Conservation (phyloP, 2,888 invertebrate genomes). For the Drosophila mercatorum region DNA sequence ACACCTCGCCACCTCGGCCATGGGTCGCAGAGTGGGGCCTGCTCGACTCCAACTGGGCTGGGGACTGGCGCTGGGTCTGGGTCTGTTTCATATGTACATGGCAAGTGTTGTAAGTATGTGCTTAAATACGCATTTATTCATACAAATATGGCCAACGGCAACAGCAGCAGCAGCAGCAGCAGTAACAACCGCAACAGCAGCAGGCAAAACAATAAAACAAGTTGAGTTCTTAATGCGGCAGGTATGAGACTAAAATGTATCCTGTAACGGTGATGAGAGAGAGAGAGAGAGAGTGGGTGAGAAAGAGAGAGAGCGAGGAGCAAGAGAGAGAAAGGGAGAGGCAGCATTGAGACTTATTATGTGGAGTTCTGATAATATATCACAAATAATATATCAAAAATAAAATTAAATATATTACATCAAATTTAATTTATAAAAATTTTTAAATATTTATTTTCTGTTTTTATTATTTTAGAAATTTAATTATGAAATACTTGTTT, state of each 20-base stretch:
- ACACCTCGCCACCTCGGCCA: conserved; percentile 17
- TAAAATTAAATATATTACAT: no score
- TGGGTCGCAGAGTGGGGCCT: conserved; percentile 11
- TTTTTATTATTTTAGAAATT: no score
- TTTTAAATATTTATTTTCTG: no score
- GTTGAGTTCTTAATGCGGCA: not conserved
- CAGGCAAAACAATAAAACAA: conserved; percentile 73
- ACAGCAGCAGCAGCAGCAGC: conserved; percentile 24
- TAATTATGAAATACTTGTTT: no score
- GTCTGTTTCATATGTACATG: conserved; percentile 59
- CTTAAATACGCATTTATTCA: conserved; percentile 83
- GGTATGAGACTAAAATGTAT: conserved; percentile 14
- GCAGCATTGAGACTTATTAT: not conserved
- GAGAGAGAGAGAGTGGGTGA: not conserved
- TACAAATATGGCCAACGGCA: conserved; percentile 78
- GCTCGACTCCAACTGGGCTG: conserved; percentile 11
- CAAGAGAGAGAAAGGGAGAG: not conserved
- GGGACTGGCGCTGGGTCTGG: conserved; percentile 39
- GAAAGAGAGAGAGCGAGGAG: not conserved
- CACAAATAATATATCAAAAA: no score
- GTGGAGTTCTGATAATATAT: not conserved
- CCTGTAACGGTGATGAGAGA: not conserved
- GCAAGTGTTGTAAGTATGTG: conserved; percentile 81
- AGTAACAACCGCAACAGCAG: conserved; percentile 55
- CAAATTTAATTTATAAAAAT: no score